Evolutionary conservation across 2,797 vertebrate species (phyloP), one percentile per base, ranked within the genome.

Genomic region (Gorsachius magnificus): DNA sequence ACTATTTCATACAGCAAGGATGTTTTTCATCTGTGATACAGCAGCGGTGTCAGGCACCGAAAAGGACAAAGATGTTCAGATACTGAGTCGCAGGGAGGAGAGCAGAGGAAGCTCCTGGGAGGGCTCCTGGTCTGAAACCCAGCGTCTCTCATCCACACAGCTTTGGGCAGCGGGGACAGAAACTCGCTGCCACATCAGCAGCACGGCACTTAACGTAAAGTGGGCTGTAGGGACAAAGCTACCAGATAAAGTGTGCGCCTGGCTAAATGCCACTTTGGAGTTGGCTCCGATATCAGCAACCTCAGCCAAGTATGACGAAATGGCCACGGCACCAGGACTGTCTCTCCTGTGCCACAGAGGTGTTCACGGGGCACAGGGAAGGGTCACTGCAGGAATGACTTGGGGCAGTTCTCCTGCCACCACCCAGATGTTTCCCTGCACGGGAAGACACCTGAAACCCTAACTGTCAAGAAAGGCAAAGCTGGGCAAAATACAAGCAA

Each of bases 11-110:
- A 16, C 4, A 84, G 87, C 60, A 82, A 80, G 72, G 69, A 72
- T 78, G 85, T 45, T 96, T 89, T 94, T 94, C 74, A 74, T 79
- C 61, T 81, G 33, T 6, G 13, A 74, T 71, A 66, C n/a, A 77
- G 41, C 68, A 69, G 57, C 11, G 0, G n/a, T 69, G 68, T 76
- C 84, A 89, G 84, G 70, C 56, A 69, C 14, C 0, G 0, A 75
- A 94, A 90, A 85, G 70, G 87, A 80, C 82, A 50, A 71, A 94
- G 71, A 64, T 91, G 43, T 75, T 93, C 71, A 71, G 48, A 60
- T 43, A 22, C 9, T 61, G 51, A 71, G 26, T 53, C 4, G 2
- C 31, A 43, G 41, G 64, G 64, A 82, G n/a, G 38, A 85, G 41
- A 48, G 48, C 18, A 8, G 57, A 70, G 60, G 82, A 85, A 74